Evolutionary conservation across 2,888 invertebrate genomes (phyloP).

Genomic region (Icerya purchasi): DNA sequence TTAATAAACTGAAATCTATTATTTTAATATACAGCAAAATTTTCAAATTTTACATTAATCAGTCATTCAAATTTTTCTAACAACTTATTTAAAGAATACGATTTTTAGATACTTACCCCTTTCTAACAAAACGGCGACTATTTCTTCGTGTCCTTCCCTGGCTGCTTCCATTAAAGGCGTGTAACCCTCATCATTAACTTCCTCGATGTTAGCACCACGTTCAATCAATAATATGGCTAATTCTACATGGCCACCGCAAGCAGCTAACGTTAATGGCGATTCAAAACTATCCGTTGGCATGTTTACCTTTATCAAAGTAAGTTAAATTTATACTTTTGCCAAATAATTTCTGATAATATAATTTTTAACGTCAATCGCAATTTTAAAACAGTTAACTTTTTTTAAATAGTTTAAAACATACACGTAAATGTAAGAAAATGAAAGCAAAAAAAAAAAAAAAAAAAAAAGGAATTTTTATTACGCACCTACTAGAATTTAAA

Average conservation of each 20-base stretch:
- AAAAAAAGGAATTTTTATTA: too few relatives aligned
- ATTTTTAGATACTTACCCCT: constrained; percentile 36
- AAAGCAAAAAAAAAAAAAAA: too few relatives aligned
- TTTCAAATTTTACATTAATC: background rate
- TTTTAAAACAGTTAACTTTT: too few relatives aligned
- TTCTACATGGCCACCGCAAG: constrained; percentile 96
- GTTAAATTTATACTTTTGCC: too few relatives aligned
- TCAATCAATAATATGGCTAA: constrained; percentile 86
- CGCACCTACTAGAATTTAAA: too few relatives aligned
- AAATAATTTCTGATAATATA: too few relatives aligned
- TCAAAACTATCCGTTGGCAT: constrained; percentile 99
- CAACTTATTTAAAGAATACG: constrained; percentile 1
- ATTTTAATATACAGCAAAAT: background rate
- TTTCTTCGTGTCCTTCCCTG: constrained; percentile 93
- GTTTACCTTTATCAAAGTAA: constrained; percentile 69
- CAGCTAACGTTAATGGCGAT: constrained; percentile 91
- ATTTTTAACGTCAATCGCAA: too few relatives aligned
- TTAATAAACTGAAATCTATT: too few relatives aligned
- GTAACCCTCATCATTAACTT: constrained; percentile 98
- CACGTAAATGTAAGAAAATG: too few relatives aligned
- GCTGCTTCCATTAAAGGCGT: constrained; percentile 99
- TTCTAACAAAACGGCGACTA: constrained; percentile 80
- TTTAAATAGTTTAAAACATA: too few relatives aligned
- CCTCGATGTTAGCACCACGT: constrained; percentile 94
- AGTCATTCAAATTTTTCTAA: background rate